phyloP scores from a whole-genome alignment of 2,888 invertebrate genomes.

The Tryphoninae sp. region DNA sequence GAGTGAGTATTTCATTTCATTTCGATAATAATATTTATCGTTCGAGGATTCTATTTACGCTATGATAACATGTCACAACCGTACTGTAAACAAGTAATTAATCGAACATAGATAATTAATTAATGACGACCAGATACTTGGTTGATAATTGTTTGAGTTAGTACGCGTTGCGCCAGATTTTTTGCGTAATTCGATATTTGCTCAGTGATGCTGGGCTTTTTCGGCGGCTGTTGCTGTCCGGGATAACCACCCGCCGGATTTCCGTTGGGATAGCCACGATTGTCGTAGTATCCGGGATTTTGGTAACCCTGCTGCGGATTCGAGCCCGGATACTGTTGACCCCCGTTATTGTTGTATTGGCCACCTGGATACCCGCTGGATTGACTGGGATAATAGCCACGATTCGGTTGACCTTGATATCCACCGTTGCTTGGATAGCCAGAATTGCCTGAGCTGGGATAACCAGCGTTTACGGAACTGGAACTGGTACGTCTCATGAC shows the following conservation, averaged over 20 bases:
- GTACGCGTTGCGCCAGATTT: constrained; percentile 71
- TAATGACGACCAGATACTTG: constrained; percentile 70
- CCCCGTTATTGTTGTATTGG: constrained; percentile 53
- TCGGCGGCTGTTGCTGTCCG: constrained; percentile 65
- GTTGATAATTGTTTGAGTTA: constrained; percentile 76
- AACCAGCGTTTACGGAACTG: constrained; percentile 68
- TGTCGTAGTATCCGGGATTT: constrained; percentile 59
- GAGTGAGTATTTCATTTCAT: not conserved
- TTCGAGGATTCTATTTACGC: not conserved
- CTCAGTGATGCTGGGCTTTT: constrained; percentile 74
- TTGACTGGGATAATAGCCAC: constrained; percentile 62
- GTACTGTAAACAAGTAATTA: not conserved
- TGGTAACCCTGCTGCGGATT: constrained; percentile 64
- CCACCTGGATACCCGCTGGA: constrained; percentile 56
- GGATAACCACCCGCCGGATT: constrained; percentile 72
- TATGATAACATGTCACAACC: not conserved
- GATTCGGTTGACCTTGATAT: constrained; percentile 61
- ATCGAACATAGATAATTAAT: not conserved
- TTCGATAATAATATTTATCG: not conserved
- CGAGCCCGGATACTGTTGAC: constrained; percentile 57
- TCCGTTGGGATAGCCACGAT: constrained; percentile 58
- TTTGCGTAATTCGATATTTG: constrained; percentile 73
- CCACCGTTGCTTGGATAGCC: constrained; percentile 56
- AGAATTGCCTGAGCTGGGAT: constrained; percentile 54
- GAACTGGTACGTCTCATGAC: constrained; percentile 62